These are phyloP conservation scores for Mustela lutreola DNA, from an alignment of 2,113 vertebrate genomes.

Conservation along the genomic window DNA sequence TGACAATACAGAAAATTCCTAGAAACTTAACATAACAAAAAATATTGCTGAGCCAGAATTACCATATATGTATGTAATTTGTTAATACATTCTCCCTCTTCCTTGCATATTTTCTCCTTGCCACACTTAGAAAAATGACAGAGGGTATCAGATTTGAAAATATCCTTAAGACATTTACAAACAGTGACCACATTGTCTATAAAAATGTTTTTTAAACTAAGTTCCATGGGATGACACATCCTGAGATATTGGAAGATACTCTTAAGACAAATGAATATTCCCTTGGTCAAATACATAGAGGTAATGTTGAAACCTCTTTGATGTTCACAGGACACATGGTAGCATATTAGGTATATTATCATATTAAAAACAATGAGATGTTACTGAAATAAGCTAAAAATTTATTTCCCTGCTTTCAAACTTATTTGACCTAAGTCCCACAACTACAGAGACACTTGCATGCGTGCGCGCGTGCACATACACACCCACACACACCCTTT, in stretches of 20 bases:
- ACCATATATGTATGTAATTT: not conserved
- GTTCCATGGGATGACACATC: not conserved
- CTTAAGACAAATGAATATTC: not conserved
- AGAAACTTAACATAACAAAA: not conserved
- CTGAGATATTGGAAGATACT: constrained; percentile 20
- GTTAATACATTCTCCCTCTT: not conserved
- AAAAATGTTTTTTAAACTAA: constrained; percentile 15
- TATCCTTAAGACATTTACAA: not conserved
- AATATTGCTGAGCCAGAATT: not conserved
- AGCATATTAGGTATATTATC: not conserved
- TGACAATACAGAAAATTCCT: constrained; percentile 11
- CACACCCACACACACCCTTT: not conserved
- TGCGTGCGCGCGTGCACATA: not conserved
- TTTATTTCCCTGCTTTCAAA: not conserved
- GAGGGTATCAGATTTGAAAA: not conserved
- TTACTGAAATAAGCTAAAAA: constrained; percentile 27
- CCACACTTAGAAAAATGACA: not conserved
- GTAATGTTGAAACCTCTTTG: not conserved
- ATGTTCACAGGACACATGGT: not conserved
- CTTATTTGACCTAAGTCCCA: not conserved
- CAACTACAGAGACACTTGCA: too few relatives aligned
- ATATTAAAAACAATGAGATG: not conserved
- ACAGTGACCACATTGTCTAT: not conserved
- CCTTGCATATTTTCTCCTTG: not conserved
- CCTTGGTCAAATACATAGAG: not conserved